phyloP scores from a whole-genome alignment of 2,113 vertebrate genomes.

The Scolopax mira region DNA sequence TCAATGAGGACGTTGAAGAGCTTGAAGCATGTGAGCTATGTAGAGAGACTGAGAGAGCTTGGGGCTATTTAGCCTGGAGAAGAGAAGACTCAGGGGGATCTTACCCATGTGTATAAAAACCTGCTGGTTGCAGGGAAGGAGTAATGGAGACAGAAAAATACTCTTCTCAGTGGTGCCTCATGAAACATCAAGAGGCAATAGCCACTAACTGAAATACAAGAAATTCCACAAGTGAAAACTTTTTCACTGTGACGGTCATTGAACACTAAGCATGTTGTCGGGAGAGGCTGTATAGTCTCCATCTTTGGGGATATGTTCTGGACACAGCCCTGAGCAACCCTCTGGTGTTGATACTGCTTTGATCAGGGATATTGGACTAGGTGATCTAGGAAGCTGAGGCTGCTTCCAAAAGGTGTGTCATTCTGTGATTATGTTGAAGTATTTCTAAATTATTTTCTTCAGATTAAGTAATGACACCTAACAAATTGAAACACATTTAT shows the following conservation, averaged over 20 bases:
- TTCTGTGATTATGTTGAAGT: neutral
- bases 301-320: neutral
- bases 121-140: neutral
- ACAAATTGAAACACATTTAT: neutral
- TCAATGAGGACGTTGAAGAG: neutral
- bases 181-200: neutral
- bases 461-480: neutral
- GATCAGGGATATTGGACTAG: neutral
- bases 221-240: neutral
- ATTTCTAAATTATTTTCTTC: neutral
- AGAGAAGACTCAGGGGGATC: neutral
- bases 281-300: neutral
- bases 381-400: neutral
- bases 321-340: neutral
- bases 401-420: neutral
- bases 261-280: neutral
- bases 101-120: neutral
- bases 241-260: neutral
- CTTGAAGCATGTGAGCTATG: neutral
- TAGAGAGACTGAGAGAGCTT: neutral
- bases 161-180: rapidly evolving
- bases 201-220: neutral
- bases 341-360: neutral
- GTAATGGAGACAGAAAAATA: neutral
- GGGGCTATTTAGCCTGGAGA: neutral